Conservation (phyloP, 1,140 invertebrate genomes). For the Homarus americanus region DNA sequence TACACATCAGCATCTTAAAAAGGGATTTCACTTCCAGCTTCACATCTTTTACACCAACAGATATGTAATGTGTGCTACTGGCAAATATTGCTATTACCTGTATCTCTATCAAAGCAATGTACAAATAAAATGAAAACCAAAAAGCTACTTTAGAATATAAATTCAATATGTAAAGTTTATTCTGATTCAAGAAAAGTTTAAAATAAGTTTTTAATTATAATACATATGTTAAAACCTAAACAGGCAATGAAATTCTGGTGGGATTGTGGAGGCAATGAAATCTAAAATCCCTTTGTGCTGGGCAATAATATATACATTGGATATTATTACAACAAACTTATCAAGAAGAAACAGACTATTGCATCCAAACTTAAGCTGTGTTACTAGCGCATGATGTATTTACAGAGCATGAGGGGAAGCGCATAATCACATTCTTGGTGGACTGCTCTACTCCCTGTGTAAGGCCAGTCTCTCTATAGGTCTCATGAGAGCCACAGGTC, state of each 20-base stretch:
- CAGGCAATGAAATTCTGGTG: conserved; percentile 52
- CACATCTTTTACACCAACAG: conserved; percentile 25
- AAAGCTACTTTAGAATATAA: background rate
- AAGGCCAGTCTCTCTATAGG: conserved; percentile 16
- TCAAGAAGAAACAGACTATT: conserved; percentile 68
- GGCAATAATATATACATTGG: conserved; percentile 45
- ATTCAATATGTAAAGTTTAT: background rate
- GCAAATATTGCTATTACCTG: conserved; percentile 49
- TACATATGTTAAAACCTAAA: background rate
- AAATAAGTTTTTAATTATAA: background rate
- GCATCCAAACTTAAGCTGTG: conserved; percentile 69
- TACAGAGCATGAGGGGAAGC: conserved; percentile 70
- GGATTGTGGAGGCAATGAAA: conserved; percentile 55
- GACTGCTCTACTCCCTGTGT: conserved; percentile 36
- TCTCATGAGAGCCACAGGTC: conserved; percentile 17
- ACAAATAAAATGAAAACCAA: conserved; percentile 39
- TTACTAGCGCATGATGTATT: conserved; percentile 66
- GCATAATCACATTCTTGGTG: conserved; percentile 66
- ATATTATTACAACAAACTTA: conserved; percentile 69
- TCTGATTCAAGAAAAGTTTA: background rate
- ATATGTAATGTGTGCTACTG: conserved; percentile 45
- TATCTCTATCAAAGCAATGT: conserved; percentile 59
- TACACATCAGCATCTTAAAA: conserved; percentile 24
- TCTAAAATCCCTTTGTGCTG: conserved; percentile 56
- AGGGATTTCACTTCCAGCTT: background rate